These are phyloP conservation scores for Falco berigora DNA, from an alignment of 2,797 vertebrate species.

Conservation along the genomic window DNA sequence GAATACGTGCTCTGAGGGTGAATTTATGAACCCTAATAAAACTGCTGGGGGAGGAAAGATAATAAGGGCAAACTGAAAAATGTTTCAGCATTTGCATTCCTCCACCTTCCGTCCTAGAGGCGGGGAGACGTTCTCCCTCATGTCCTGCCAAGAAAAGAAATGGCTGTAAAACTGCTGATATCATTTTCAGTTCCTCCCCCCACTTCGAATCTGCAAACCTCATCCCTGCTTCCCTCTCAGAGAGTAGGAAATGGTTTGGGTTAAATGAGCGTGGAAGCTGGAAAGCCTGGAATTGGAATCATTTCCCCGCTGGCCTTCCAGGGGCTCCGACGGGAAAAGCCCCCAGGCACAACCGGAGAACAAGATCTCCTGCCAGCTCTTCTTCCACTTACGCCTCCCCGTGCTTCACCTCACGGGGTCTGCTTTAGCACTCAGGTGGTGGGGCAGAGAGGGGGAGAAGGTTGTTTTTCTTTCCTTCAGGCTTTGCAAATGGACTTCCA, in stretches of 20 bases:
- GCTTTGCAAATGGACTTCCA: not conserved
- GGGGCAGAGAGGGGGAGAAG: not conserved
- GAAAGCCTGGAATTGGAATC: conserved; percentile 56
- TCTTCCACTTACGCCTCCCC: not conserved
- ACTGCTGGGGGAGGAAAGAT: not conserved
- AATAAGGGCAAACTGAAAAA: not conserved
- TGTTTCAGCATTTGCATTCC: not conserved
- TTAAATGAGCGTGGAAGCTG: conserved; percentile 71
- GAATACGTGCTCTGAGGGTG: not conserved
- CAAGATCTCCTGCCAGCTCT: not conserved
- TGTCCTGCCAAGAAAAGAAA: conserved; percentile 41
- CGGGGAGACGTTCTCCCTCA: not conserved
- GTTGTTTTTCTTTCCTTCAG: not conserved
- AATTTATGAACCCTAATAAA: not conserved
- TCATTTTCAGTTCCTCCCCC: conserved; percentile 23
- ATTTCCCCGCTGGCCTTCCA: not conserved
- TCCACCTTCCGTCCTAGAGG: not conserved
- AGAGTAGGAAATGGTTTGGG: conserved; percentile 71
- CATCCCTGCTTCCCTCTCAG: conserved; percentile 63
- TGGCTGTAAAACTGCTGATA: conserved; percentile 58
- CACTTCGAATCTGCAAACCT: conserved; percentile 70
- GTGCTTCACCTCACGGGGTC: not conserved
- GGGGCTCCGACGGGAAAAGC: not conserved
- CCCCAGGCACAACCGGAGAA: not conserved
- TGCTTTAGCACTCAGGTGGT: conserved; percentile 40